Percentiles rank a stretch among this genome's conserved stretches.
Evolutionary conservation across 2,888 invertebrate genomes (phyloP).

Genomic region (Craniophora ligustri): DNA sequence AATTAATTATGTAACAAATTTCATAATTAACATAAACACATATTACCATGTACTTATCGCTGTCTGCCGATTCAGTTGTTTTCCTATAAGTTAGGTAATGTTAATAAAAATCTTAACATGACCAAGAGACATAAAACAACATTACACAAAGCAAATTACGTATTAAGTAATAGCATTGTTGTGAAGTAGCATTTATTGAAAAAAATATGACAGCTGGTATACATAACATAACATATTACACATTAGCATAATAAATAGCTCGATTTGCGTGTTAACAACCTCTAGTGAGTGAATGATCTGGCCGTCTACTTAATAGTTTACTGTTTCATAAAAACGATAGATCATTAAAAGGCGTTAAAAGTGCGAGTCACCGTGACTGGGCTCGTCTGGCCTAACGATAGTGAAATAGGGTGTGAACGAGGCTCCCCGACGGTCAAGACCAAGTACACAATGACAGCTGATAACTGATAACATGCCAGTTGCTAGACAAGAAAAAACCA

Average conservation of each 20-base stretch:
- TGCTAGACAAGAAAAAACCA: constrained; percentile 19
- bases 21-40: neutral
- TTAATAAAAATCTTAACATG: constrained; percentile 24
- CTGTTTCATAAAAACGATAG: constrained; percentile 51
- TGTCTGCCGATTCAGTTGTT: constrained; percentile 10
- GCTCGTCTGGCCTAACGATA: constrained; percentile 38
- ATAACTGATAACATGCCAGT: constrained; percentile 39
- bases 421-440: constrained; percentile 43
- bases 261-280: constrained; percentile 53
- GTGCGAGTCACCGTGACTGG: constrained; percentile 47
- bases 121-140: constrained; percentile 21
- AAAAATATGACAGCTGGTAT: constrained; percentile 25
- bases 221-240: constrained; percentile 47
- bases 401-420: constrained; percentile 50
- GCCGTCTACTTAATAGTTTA: constrained; percentile 25
- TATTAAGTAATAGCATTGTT: constrained; percentile 11
- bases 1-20: too few relatives aligned
- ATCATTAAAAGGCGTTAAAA: constrained; percentile 46
- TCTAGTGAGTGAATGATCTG: constrained; percentile 44
- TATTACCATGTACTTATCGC: neutral
- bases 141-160: constrained; percentile 23
- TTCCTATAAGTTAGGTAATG: constrained; percentile 18
- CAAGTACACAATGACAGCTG: constrained; percentile 34
- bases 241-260: constrained; percentile 51
- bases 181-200: constrained; percentile 3